These are phyloP conservation scores for Zygogramma bicolorata DNA, from an alignment of 2,888 invertebrate species.

Conservation along the genomic window DNA sequence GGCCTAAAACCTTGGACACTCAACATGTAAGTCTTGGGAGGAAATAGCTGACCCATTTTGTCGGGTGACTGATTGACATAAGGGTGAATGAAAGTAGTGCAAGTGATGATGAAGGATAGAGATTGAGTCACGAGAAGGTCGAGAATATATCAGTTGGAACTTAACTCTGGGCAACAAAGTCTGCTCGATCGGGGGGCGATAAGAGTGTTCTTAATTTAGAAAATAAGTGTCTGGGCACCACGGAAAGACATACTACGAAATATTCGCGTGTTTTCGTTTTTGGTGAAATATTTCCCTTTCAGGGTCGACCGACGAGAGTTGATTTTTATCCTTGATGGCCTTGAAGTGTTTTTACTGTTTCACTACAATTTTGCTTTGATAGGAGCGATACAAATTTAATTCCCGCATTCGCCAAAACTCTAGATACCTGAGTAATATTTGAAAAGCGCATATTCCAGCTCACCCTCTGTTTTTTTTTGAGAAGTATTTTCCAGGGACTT, in stretches of 20 bases:
- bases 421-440: too few species aligned
- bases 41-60: conserved; percentile 24
- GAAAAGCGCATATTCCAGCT: too few species aligned
- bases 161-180: neutral
- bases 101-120: conserved; percentile 2
- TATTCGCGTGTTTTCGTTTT: neutral
- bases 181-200: neutral
- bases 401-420: too few species aligned
- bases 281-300: neutral
- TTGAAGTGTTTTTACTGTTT: neutral
- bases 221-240: neutral
- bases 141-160: neutral
- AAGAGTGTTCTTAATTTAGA: neutral
- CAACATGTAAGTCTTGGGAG: conserved; percentile 26
- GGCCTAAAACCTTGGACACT: conserved; percentile 38
- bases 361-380: neutral
- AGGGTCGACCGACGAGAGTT: neutral
- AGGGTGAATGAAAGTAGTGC: conserved; percentile 22
- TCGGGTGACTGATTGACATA: conserved; percentile 23
- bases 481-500: too few species aligned
- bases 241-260: neutral
- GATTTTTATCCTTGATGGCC: neutral
- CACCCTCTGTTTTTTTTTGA: too few species aligned
- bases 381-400: too few species aligned
- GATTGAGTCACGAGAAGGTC: conserved; percentile 10